Percentiles rank a stretch among this genome's conserved stretches.
phyloP scores from a whole-genome alignment of 2,113 vertebrate genomes.

The Turnix velox region DNA sequence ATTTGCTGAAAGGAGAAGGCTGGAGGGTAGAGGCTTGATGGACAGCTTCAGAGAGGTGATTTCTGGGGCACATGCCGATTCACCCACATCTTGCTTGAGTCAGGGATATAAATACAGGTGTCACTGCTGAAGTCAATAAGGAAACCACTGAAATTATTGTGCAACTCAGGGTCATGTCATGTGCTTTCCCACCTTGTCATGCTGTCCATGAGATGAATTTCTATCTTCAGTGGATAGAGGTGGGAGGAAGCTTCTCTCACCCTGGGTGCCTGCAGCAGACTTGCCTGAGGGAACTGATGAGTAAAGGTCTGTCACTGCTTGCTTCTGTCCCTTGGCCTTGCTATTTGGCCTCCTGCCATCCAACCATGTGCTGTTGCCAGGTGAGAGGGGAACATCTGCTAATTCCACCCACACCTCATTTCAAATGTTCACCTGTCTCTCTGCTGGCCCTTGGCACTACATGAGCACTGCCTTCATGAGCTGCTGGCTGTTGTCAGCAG shows the following conservation, averaged over 20 bases:
- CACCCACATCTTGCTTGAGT: neutral
- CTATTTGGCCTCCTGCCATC: neutral
- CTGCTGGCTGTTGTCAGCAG: neutral
- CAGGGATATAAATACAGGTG: neutral
- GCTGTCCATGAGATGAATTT: neutral
- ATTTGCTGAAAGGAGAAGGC: neutral
- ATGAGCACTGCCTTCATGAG: neutral
- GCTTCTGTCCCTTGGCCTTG: accelerated
- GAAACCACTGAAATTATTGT: neutral
- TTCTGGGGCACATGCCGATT: neutral
- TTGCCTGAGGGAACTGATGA: accelerated
- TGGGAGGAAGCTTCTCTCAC: neutral
- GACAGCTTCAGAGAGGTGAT: neutral
- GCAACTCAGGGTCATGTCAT: neutral
- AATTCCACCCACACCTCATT: neutral
- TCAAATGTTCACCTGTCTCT: accelerated
- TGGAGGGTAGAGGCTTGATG: neutral
- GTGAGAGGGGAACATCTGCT: neutral
- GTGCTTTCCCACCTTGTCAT: neutral
- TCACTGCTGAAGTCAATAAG: neutral
- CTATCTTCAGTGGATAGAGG: accelerated
- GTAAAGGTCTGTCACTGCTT: accelerated
- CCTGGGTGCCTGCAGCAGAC: neutral
- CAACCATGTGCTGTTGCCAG: neutral
- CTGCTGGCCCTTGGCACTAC: neutral